Evolutionary conservation across 2,888 invertebrate species (phyloP).

Genomic region (Acheta domesticus): DNA sequence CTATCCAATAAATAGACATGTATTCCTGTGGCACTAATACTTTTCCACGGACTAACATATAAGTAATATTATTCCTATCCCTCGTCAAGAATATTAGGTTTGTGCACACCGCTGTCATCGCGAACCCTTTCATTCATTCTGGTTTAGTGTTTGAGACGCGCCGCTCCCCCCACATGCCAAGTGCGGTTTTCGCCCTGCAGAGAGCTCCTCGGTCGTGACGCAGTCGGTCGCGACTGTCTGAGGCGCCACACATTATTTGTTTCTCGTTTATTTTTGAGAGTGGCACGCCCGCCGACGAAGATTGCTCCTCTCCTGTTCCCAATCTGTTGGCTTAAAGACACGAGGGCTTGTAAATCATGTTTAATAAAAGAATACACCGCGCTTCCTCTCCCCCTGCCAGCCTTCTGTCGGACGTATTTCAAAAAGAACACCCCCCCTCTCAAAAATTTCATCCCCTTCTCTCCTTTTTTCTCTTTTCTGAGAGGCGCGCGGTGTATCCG

Average conservation of each 20-base stretch:
- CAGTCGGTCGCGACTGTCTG: background rate
- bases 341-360: background rate
- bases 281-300: background rate
- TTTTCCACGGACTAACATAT: too few relatives aligned
- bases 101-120: too few relatives aligned
- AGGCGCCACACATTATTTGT: background rate
- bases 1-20: too few relatives aligned
- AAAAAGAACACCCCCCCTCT: background rate
- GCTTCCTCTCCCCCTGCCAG: background rate
- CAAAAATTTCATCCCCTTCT: background rate
- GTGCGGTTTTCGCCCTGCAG: too few relatives aligned
- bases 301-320: background rate
- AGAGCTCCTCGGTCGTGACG: too few relatives aligned
- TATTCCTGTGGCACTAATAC: too few relatives aligned
- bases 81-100: too few relatives aligned
- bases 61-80: too few relatives aligned
- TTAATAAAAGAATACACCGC: background rate
- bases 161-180: too few relatives aligned
- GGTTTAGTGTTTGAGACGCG: too few relatives aligned
- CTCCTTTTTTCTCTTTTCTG: background rate
- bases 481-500: background rate
- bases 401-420: background rate
- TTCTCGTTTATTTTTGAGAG: background rate
- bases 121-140: too few relatives aligned
- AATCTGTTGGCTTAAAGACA: background rate